Percentiles rank a stretch among this genome's conserved stretches.
phyloP scores from a whole-genome alignment of 2,888 invertebrate species.

The Coleophora flavipennella region DNA sequence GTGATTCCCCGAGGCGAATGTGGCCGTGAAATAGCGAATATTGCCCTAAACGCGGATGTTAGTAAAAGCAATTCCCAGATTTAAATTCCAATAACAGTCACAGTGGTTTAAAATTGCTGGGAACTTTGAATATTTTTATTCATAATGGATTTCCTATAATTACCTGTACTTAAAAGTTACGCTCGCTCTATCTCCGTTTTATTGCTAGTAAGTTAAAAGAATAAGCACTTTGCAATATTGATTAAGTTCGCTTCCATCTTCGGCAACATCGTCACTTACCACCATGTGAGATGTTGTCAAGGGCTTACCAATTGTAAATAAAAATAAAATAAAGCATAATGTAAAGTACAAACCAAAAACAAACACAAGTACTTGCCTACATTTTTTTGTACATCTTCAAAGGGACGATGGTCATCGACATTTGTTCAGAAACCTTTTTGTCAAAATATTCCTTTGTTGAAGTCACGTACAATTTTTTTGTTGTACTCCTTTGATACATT shows the following conservation, averaged over 20 bases:
- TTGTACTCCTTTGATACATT: background rate
- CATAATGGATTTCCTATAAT: constrained; percentile 4
- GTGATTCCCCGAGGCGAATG: constrained; percentile 9
- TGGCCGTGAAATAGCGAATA: constrained; percentile 8
- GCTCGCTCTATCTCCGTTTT: background rate
- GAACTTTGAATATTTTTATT: constrained; percentile 6
- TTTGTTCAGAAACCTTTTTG: background rate
- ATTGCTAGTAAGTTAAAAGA: background rate
- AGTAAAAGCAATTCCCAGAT: constrained; percentile 5
- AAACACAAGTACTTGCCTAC: no score
- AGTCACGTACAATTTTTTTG: constrained; percentile 3
- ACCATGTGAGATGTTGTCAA: no score
- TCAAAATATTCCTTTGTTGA: constrained; percentile 4
- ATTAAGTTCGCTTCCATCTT: no score
- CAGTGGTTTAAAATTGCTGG: constrained; percentile 12
- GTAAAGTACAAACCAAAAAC: no score
- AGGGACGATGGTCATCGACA: constrained; percentile 6
- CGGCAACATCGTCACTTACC: no score
- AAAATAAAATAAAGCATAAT: no score
- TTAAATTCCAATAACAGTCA: constrained; percentile 4
- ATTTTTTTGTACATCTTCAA: no score
- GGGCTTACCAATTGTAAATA: no score
- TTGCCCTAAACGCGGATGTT: constrained; percentile 10
- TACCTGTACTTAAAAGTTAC: background rate
- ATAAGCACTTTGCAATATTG: no score